A percentile compares a stretch with the other conserved stretches of the same genome.
These are phyloP conservation scores for Athetis lepigone DNA, from an alignment of 2,888 invertebrate species.

Conservation along the genomic window DNA sequence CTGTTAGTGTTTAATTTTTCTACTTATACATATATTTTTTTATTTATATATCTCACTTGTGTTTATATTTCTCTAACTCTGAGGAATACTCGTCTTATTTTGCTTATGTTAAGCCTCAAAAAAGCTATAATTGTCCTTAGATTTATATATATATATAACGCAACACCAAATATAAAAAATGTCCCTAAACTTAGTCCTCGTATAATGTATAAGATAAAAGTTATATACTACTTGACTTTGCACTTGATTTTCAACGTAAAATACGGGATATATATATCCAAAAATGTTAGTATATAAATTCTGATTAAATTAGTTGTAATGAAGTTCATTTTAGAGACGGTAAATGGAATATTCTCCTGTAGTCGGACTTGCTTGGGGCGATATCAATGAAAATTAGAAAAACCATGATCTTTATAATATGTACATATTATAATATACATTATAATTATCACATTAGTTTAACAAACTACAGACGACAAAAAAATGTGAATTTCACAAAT, in stretches of 20 bases:
- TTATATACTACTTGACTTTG: slow-evolving; percentile 18
- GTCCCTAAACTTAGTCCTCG: slow-evolving; percentile 44
- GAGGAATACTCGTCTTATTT: slow-evolving; percentile 7
- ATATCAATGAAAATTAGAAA: background rate
- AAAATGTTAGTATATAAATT: slow-evolving; percentile 38
- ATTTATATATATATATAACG: slow-evolving; percentile 44
- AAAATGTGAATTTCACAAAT: too few relatives aligned
- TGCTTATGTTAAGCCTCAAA: background rate
- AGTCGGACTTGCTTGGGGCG: background rate
- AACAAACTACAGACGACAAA: background rate
- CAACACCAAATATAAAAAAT: slow-evolving; percentile 54
- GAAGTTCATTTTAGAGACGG: slow-evolving; percentile 4
- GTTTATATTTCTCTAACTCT: background rate
- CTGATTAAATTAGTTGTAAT: slow-evolving; percentile 33
- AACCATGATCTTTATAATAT: background rate
- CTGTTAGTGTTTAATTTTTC: slow-evolving; percentile 7
- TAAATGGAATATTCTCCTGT: slow-evolving; percentile 4
- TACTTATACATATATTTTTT: background rate
- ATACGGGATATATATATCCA: slow-evolving; percentile 40
- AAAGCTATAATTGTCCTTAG: slow-evolving; percentile 34
- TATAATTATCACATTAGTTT: slow-evolving; percentile 11
- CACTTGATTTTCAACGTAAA: slow-evolving; percentile 39
- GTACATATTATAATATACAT: slow-evolving; percentile 14
- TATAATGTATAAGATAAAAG: slow-evolving; percentile 19
- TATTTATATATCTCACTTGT: slow-evolving; percentile 9